Conservation (phyloP, 2,113 vertebrate species). For the Mus musculus region DNA sequence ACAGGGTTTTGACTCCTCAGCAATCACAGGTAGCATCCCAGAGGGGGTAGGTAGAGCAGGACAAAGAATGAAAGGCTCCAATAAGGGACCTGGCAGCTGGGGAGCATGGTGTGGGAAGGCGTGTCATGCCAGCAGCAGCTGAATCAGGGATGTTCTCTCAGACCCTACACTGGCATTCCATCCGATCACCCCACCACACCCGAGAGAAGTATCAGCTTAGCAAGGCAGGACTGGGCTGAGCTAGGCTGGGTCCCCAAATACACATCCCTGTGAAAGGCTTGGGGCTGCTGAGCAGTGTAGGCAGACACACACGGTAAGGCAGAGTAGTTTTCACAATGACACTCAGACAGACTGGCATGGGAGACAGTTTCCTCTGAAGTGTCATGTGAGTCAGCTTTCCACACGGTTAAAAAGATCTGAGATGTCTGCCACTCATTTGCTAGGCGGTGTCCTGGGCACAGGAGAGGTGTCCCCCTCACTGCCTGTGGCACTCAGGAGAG, state of each 20-base stretch:
- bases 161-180: background rate
- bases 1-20: slow-evolving; percentile 41
- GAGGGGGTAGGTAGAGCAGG: background rate
- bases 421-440: background rate
- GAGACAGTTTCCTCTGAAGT: background rate
- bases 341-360: background rate
- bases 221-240: background rate
- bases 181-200: background rate
- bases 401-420: background rate
- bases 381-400: background rate
- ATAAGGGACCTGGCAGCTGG: background rate
- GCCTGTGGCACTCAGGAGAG: background rate
- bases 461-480: background rate
- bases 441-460: background rate
- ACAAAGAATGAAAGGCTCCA: slow-evolving; percentile 19
- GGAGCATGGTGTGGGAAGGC: background rate
- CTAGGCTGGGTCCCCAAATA: background rate
- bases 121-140: background rate
- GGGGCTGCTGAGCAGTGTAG: rapidly evolving
- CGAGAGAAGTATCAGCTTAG: background rate
- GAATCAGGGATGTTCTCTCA: rapidly evolving
- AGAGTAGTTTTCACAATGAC: rapidly evolving
- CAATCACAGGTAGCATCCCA: slow-evolving; percentile 65
- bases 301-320: rapidly evolving
- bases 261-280: rapidly evolving